A percentile compares a stretch with the other conserved stretches of the same genome.
Conservation (phyloP, 2,888 invertebrate species). For the Drosophila cognata region DNA sequence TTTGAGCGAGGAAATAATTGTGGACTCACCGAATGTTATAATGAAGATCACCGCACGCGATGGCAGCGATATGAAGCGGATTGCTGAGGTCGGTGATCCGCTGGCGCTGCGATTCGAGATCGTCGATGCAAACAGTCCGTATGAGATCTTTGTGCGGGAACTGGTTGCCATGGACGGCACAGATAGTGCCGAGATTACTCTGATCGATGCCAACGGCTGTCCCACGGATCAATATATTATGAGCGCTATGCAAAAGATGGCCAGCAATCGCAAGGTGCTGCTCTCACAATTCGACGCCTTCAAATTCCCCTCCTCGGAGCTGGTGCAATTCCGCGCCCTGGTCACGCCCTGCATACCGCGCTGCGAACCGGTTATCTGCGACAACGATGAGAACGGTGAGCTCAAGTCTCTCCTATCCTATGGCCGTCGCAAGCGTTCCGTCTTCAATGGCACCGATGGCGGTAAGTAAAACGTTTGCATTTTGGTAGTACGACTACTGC, state of each 20-base stretch:
- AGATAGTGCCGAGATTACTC: slow-evolving; percentile 95
- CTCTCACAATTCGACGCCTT: slow-evolving; percentile 97
- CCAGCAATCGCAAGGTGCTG: slow-evolving; percentile 92
- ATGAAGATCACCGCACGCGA: slow-evolving; percentile 95
- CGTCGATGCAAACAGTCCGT: slow-evolving; percentile 95
- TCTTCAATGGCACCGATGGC: slow-evolving; percentile 84
- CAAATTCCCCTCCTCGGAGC: slow-evolving; percentile 97
- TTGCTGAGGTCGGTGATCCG: slow-evolving; percentile 96
- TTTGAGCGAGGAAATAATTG: slow-evolving; percentile 94
- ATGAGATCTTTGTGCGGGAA: slow-evolving; percentile 97
- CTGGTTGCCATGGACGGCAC: slow-evolving; percentile 97
- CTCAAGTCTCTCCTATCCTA: slow-evolving; percentile 92
- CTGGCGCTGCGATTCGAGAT: slow-evolving; percentile 96
- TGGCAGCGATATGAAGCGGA: slow-evolving; percentile 92
- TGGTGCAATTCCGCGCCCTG: slow-evolving; percentile 96
- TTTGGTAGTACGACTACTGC: slow-evolving; percentile 1
- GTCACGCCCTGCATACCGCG: slow-evolving; percentile 97
- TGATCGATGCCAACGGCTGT: slow-evolving; percentile 96
- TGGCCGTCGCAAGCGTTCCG: slow-evolving; percentile 91
- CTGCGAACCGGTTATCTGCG: slow-evolving; percentile 96
- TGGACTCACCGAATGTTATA: slow-evolving; percentile 96
- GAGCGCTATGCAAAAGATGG: slow-evolving; percentile 95
- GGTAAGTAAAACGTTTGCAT: slow-evolving; percentile 74
- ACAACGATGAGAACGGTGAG: slow-evolving; percentile 92
- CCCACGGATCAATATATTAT: slow-evolving; percentile 97